Evolutionary conservation across 2,113 vertebrate genomes (phyloP).

Genomic region (Zootoca vivipara): DNA sequence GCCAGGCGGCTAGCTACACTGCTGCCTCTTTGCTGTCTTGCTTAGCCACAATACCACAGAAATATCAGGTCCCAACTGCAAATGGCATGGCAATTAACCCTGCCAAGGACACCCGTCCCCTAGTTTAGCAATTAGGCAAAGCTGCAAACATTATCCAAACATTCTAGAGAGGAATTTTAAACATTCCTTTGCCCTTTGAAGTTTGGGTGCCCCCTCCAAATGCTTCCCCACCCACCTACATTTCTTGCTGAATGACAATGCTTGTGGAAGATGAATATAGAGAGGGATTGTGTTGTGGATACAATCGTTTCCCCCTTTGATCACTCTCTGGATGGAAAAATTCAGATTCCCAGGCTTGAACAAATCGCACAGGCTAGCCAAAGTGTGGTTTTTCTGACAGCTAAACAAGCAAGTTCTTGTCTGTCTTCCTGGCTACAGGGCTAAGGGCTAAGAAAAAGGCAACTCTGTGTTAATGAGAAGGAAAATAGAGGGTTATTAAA

Average conservation of each 20-base stretch:
- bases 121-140: slow-evolving; percentile 16
- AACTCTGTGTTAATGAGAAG: slow-evolving; percentile 10
- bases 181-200: slow-evolving; percentile 4
- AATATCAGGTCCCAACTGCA: neutral
- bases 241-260: slow-evolving; percentile 27
- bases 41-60: neutral
- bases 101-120: neutral
- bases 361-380: slow-evolving; percentile 14
- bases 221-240: slow-evolving; percentile 29
- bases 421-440: slow-evolving; percentile 24
- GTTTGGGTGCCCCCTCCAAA: neutral
- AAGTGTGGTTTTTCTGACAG: slow-evolving; percentile 30
- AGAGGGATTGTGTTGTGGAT: slow-evolving; percentile 5
- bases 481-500: slow-evolving; percentile 38
- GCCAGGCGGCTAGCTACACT: too few relatives aligned
- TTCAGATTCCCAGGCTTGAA: neutral
- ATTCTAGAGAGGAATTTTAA: slow-evolving; percentile 25
- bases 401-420: slow-evolving; percentile 51
- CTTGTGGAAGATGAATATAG: slow-evolving; percentile 28
- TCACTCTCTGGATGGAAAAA: slow-evolving; percentile 24
- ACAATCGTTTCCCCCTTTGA: slow-evolving; percentile 41
- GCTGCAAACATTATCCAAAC: slow-evolving; percentile 10
- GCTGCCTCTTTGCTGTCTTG: neutral
- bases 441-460: slow-evolving; percentile 36
- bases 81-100: slow-evolving; percentile 1